Conservation (phyloP, 1,140 invertebrate species). For the Rhopalosiphum padi region DNA sequence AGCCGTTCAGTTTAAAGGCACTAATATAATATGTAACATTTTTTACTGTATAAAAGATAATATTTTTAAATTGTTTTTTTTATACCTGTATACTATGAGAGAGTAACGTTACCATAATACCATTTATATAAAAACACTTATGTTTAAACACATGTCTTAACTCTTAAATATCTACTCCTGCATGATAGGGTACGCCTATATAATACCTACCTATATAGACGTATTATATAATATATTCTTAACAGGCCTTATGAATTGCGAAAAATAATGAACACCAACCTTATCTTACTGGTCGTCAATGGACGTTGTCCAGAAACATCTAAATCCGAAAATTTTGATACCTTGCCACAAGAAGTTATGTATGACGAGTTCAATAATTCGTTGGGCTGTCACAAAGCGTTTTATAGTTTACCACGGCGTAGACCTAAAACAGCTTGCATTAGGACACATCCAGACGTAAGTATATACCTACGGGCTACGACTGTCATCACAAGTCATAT, state of each 20-base stretch:
- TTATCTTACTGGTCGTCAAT: conserved; percentile 83
- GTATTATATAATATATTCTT: conserved; percentile 42
- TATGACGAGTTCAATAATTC: conserved; percentile 61
- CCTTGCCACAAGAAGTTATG: conserved; percentile 62
- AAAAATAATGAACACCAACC: conserved; percentile 80
- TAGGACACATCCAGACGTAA: conserved; percentile 64
- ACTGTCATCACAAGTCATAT: too few species aligned
- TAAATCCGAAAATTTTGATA: conserved; percentile 59
- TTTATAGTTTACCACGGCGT: conserved; percentile 64
- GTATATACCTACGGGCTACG: conserved; percentile 45
- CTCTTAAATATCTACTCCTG: background rate
- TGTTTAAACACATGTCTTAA: background rate
- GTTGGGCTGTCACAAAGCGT: conserved; percentile 62
- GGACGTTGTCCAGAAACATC: conserved; percentile 67
- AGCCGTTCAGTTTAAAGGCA: background rate
- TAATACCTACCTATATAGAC: background rate
- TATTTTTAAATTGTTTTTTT: too few species aligned
- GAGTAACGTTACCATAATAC: too few species aligned
- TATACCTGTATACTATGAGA: too few species aligned
- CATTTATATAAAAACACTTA: background rate
- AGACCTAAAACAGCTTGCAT: conserved; percentile 63
- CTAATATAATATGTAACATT: background rate
- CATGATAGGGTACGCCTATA: background rate
- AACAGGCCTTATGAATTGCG: conserved; percentile 82
- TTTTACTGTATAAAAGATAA: too few species aligned